Base-by-base conservation (phyloP, 2,113 vertebrate genomes). In the Cervus canadensis region DNA sequence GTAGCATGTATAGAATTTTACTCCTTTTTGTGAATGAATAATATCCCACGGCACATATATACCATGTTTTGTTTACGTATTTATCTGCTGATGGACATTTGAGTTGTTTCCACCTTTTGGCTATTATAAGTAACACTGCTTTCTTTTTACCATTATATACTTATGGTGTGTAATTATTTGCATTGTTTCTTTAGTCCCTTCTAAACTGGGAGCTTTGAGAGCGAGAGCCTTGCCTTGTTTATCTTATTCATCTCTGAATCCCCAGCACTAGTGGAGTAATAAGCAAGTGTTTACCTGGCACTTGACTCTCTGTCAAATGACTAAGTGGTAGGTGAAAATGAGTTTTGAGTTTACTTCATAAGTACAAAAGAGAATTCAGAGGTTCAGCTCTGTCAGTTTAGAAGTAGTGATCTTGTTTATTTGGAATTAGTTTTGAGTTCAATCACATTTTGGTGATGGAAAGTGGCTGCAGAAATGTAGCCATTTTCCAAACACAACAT, bases 401-500 rank as follows among this genome's bases (percentile, higher is more conserved):
- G 93, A 98, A 98, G 81, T 90, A 95, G 16, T 95, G 96, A 96
- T 93, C 95, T 98, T 98, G 93, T 98, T 98, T 98, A 94, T 98
- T 98, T 98, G 94, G 59, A 97, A 96, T 97, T 97, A 79, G 93
- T 97, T 98, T 98, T 98, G 2, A 0, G 87, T 96, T 92, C 71
- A 98, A 97, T 94, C 97, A 82, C 76, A 93, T 98, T 98, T 94
- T 98, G 94, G 97, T 97, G 96, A 45, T 84, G 97, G 97, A 98
- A 98, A 98, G 95, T 97, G 97, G 97, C 97, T 94, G 95, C 96
- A 97, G 96, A 97, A 96, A 97, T 95, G 97, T 97, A 87, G 89
- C 94, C 98, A 98, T 98, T 98, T 98, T 98, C 98, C 96, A 98
- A 98, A 98, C 98, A 98, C 97, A 98, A 95, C 98, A 96, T 98